phyloP scores from a whole-genome alignment of 2,888 invertebrate genomes.

The Volucella zonaria region DNA sequence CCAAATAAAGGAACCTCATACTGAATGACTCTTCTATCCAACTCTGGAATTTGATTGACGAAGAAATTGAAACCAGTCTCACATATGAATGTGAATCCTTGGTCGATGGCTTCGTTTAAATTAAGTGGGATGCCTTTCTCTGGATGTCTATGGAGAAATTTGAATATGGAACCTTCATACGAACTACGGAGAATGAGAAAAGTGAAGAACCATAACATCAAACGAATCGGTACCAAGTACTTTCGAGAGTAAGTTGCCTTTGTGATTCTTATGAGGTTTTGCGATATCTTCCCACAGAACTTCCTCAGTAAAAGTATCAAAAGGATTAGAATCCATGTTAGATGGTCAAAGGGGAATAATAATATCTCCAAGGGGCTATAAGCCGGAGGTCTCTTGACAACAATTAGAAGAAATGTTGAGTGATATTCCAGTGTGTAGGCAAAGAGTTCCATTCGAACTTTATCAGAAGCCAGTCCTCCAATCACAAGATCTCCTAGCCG shows the following conservation, averaged over 20 bases:
- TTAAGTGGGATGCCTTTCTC: not conserved
- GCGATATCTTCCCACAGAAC: not conserved
- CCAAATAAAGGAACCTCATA: not conserved
- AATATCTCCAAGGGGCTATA: slow-evolving; percentile 5
- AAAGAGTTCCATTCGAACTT: not conserved
- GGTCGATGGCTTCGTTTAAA: not conserved
- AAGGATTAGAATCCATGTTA: slow-evolving; percentile 4
- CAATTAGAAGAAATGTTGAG: not conserved
- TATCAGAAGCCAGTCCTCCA: not conserved
- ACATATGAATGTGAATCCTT: not conserved
- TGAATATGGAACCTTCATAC: slow-evolving; percentile 32
- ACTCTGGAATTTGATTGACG: not conserved
- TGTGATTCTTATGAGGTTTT: no score
- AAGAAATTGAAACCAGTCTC: not conserved
- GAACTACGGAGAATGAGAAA: slow-evolving; percentile 11
- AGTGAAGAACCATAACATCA: slow-evolving; percentile 1
- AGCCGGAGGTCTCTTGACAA: not conserved
- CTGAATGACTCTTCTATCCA: not conserved
- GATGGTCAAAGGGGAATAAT: slow-evolving; percentile 14
- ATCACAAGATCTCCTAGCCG: not conserved
- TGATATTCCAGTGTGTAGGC: not conserved
- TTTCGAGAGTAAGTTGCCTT: no score
- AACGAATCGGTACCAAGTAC: no score
- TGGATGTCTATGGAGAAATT: not conserved
- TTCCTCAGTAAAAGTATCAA: not conserved